Conservation (phyloP, 2,888 invertebrate genomes). For the Arge pagana region DNA sequence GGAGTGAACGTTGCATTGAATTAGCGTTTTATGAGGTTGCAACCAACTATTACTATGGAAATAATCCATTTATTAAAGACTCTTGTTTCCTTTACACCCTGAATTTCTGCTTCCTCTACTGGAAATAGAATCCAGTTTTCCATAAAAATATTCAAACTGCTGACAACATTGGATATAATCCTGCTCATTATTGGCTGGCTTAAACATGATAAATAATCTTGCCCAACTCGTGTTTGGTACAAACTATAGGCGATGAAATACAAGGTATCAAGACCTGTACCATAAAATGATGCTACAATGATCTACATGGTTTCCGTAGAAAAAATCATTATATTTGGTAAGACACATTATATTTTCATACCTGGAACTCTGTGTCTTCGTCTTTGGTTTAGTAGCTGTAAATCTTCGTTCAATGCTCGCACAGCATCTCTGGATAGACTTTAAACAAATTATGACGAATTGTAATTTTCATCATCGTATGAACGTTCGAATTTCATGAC, state of each 20-base stretch:
- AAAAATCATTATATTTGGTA: neutral
- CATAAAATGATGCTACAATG: slow-evolving; percentile 8
- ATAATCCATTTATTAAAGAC: slow-evolving; percentile 9
- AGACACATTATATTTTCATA: neutral
- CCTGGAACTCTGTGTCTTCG: slow-evolving; percentile 2
- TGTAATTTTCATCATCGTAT: slow-evolving; percentile 1
- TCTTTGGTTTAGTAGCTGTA: slow-evolving; percentile 3
- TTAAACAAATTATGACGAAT: slow-evolving; percentile 27
- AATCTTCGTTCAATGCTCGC: slow-evolving; percentile 2
- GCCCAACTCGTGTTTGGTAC: slow-evolving; percentile 18
- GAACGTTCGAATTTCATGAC: neutral
- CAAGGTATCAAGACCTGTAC: slow-evolving; percentile 18
- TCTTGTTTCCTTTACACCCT: slow-evolving; percentile 6
- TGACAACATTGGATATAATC: slow-evolving; percentile 10
- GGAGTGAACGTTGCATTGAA: neutral
- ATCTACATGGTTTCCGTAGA: neutral
- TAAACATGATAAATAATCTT: slow-evolving; percentile 19
- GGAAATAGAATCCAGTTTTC: slow-evolving; percentile 16
- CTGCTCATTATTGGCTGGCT: slow-evolving; percentile 15
- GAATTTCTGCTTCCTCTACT: slow-evolving; percentile 16
- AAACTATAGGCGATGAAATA: slow-evolving; percentile 9
- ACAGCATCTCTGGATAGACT: slow-evolving; percentile 1
- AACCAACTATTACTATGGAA: neutral
- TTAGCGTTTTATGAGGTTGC: neutral
- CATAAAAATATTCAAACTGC: slow-evolving; percentile 14